phyloP scores from a whole-genome alignment of 2,797 vertebrate species.

The Diglossa cyanea region DNA sequence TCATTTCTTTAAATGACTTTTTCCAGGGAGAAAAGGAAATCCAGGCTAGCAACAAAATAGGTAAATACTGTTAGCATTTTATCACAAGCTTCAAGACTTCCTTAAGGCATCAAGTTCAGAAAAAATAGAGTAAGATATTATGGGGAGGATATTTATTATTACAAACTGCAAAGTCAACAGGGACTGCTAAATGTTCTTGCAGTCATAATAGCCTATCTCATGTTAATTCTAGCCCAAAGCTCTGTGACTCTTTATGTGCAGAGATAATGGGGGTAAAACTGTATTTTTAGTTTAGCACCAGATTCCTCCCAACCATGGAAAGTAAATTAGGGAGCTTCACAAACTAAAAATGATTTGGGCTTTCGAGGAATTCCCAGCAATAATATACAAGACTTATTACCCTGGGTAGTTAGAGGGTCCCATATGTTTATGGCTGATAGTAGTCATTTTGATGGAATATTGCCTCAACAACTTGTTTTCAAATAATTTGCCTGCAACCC shows the following conservation, averaged over 20 bases:
- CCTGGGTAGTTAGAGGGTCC: slow-evolving; percentile 71
- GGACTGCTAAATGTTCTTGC: slow-evolving; percentile 79
- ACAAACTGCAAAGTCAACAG: slow-evolving; percentile 74
- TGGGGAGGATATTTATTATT: slow-evolving; percentile 72
- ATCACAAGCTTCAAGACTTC: slow-evolving; percentile 71
- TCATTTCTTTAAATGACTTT: slow-evolving; percentile 71
- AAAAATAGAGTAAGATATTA: slow-evolving; percentile 69
- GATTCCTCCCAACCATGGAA: slow-evolving; percentile 69
- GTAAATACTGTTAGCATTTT: slow-evolving; percentile 69
- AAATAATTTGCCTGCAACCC: slow-evolving; percentile 64
- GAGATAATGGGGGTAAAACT: slow-evolving; percentile 78
- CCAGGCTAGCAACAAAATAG: slow-evolving; percentile 56
- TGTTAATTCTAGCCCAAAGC: slow-evolving; percentile 85
- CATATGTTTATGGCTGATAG: slow-evolving; percentile 72
- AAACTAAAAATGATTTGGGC: slow-evolving; percentile 72
- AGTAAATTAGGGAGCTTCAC: slow-evolving; percentile 77
- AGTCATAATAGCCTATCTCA: slow-evolving; percentile 79
- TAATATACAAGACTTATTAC: slow-evolving; percentile 81
- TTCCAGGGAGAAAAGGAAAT: slow-evolving; percentile 72
- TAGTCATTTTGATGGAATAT: slow-evolving; percentile 77
- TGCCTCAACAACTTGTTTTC: slow-evolving; percentile 70
- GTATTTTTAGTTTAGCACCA: slow-evolving; percentile 66
- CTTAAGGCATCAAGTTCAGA: slow-evolving; percentile 68
- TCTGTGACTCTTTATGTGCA: slow-evolving; percentile 74
- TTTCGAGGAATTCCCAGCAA: slow-evolving; percentile 77